phyloP scores from a whole-genome alignment of 2,113 vertebrate genomes.

The Actinemys pallida region DNA sequence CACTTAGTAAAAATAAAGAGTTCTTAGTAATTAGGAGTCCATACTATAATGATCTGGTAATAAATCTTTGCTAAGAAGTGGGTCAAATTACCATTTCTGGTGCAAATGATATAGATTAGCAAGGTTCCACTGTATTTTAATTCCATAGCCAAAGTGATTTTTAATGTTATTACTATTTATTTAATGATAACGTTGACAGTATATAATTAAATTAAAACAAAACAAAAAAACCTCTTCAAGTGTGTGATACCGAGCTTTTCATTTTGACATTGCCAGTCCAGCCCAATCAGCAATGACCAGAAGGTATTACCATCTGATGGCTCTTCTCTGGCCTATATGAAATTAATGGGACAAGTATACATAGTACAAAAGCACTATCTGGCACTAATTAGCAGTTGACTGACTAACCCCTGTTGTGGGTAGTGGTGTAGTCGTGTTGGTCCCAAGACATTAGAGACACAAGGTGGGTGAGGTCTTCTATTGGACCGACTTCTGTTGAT shows the following conservation, averaged over 20 bases:
- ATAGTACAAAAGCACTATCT: neutral
- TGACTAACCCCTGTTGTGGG: neutral
- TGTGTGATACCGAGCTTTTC: neutral
- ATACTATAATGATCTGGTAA: neutral
- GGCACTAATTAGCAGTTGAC: neutral
- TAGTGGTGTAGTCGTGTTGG: neutral
- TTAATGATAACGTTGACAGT: neutral
- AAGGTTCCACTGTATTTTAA: neutral
- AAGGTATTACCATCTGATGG: neutral
- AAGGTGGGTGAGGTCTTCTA: neutral
- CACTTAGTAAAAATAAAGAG: neutral
- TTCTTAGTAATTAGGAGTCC: neutral
- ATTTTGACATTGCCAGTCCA: neutral
- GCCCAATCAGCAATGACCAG: neutral
- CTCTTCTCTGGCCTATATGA: accelerated
- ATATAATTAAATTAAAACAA: neutral
- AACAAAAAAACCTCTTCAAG: neutral
- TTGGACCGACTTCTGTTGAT: neutral
- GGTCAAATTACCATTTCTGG: neutral
- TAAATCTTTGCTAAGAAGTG: neutral
- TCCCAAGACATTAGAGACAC: neutral
- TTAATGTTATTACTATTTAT: neutral
- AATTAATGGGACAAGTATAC: accelerated
- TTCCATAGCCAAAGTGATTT: neutral
- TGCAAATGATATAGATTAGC: neutral